Evolutionary conservation across 2,888 invertebrate genomes (phyloP).

Genomic region (Coleophora flavipennella): DNA sequence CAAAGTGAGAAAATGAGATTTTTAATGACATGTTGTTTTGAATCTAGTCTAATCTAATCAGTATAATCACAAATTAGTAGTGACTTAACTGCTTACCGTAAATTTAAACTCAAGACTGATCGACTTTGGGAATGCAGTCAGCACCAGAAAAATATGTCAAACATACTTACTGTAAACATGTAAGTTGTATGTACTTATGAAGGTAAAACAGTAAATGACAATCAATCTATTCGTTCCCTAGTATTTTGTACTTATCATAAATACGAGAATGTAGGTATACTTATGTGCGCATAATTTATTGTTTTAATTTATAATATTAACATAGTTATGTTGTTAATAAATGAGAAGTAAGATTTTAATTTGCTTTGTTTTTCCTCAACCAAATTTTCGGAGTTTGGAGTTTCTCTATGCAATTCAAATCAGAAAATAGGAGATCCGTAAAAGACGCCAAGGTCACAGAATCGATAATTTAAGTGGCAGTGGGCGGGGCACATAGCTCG

Average conservation of each 20-base stretch:
- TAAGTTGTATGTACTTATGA: no score
- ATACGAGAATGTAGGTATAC: slow-evolving; percentile 35
- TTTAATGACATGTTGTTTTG: slow-evolving; percentile 40
- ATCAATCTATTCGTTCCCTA: slow-evolving; percentile 46
- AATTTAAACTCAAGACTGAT: slow-evolving; percentile 45
- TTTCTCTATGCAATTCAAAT: no score
- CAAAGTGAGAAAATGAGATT: slow-evolving; percentile 60
- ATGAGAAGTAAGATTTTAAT: slow-evolving; percentile 2
- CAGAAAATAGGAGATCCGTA: no score
- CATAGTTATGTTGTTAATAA: slow-evolving; percentile 58
- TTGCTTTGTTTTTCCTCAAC: no score
- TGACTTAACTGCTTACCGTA: no score
- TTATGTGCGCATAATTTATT: slow-evolving; percentile 34
- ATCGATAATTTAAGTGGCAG: no score
- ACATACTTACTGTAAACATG: slow-evolving; percentile 14
- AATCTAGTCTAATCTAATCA: slow-evolving; percentile 55
- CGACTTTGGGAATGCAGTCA: slow-evolving; percentile 8
- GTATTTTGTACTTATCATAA: slow-evolving; percentile 4
- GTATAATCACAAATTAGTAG: slow-evolving; percentile 30
- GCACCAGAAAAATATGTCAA: slow-evolving; percentile 1
- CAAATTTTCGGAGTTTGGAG: no score
- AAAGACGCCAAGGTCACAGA: no score
- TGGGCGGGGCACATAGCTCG: no score
- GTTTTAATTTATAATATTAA: slow-evolving; percentile 55
- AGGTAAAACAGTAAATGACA: slow-evolving; percentile 8